Conservation (phyloP, 1,140 invertebrate genomes). For the Trichonephila clavata region DNA sequence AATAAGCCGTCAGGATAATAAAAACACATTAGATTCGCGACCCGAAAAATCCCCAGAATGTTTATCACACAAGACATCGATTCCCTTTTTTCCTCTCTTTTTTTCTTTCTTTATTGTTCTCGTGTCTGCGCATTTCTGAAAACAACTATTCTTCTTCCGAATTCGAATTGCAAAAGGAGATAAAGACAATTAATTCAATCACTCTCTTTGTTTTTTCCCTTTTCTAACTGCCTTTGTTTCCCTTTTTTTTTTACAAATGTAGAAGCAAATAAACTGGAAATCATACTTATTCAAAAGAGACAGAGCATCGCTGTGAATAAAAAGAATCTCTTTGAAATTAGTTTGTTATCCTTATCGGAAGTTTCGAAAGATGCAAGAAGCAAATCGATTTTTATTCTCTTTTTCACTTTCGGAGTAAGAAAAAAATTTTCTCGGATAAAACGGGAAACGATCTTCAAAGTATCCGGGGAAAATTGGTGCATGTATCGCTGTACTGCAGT, state of each 20-base stretch:
- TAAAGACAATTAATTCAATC: constrained; percentile 35
- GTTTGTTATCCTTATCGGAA: constrained; percentile 37
- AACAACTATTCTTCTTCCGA: constrained; percentile 5
- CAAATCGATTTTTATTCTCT: constrained; percentile 20
- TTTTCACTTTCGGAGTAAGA: neutral
- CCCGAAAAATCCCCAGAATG: constrained; percentile 1
- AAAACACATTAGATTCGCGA: constrained; percentile 41
- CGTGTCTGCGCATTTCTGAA: neutral
- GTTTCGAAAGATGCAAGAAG: neutral
- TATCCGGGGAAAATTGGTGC: neutral
- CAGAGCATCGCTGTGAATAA: neutral
- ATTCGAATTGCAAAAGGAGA: constrained; percentile 4
- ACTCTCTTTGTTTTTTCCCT: neutral
- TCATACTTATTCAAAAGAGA: constrained; percentile 23
- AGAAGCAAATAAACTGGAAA: constrained; percentile 25
- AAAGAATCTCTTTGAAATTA: constrained; percentile 28
- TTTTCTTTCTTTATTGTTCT: neutral
- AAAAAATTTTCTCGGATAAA: neutral
- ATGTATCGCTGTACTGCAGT: neutral
- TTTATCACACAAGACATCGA: constrained; percentile 29
- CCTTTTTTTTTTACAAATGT: neutral
- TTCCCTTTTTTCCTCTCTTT: neutral
- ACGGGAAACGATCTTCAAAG: neutral
- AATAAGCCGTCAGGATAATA: constrained; percentile 38
- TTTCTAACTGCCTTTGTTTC: constrained; percentile 7